A percentile compares a stretch with the other conserved stretches of the same genome.
phyloP scores from a whole-genome alignment of 1,140 invertebrate genomes.

The Drosophila mayri region DNA sequence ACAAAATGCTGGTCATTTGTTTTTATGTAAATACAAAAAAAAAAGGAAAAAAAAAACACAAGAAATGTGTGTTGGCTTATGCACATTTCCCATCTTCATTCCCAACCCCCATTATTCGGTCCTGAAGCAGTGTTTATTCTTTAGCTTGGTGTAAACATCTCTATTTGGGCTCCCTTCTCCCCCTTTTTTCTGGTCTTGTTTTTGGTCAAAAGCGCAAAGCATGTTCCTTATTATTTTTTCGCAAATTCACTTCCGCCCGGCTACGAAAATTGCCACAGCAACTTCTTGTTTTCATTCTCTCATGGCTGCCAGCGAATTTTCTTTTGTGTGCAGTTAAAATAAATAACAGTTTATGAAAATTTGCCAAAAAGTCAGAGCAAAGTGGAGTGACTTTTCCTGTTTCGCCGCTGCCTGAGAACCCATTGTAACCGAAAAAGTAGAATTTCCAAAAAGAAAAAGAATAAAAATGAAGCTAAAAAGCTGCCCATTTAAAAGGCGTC shows the following conservation, averaged over 20 bases:
- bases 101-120: constrained; percentile 11
- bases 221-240: constrained; percentile 69
- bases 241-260: constrained; percentile 77
- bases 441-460: background rate
- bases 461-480: constrained; percentile 32
- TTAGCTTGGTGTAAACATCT: constrained; percentile 68
- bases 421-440: constrained; percentile 45
- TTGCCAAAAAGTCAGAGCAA: constrained; percentile 73
- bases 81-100: constrained; percentile 49
- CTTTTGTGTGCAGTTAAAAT: constrained; percentile 78
- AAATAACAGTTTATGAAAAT: constrained; percentile 84
- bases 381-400: constrained; percentile 80
- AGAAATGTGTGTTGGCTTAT: constrained; percentile 26
- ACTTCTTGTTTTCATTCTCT: constrained; percentile 43
- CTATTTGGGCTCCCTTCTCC: constrained; percentile 41
- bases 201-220: constrained; percentile 72
- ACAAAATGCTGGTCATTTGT: constrained; percentile 82
- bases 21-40: constrained; percentile 77
- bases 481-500: constrained; percentile 80
- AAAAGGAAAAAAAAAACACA: constrained; percentile 65
- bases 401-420: constrained; percentile 55
- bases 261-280: constrained; percentile 61
- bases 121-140: constrained; percentile 44
- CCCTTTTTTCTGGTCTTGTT: background rate
- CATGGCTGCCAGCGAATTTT: constrained; percentile 50